Base-by-base conservation (phyloP, 2,797 vertebrate genomes). In the Crocidura indochinensis region DNA sequence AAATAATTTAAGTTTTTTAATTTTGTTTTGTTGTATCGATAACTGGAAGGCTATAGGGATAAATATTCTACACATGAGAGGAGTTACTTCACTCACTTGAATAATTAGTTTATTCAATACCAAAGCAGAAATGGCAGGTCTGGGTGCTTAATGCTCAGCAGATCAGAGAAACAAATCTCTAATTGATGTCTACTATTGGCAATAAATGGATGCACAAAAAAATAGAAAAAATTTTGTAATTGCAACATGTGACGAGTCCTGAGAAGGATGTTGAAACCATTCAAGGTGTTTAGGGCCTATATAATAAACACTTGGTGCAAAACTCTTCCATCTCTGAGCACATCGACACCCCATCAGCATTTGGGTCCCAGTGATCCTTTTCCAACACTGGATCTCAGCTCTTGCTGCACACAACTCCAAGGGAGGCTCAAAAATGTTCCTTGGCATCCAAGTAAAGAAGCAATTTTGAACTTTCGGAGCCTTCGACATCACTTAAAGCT, bases 381-480 rank as follows among this genome's bases (percentile, higher is more conserved):
- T 22, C 78, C 62, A 22, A 83, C 22, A 12, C 0, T 6, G 38
- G 20, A 10, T 53, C 51, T 38, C 38, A 53, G 51, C 10, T 8
- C 27, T 64, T 64, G 60, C 60, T 64, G 60, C 20, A 64, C 53
- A 2, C 4, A 22, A 27, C 29, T 69, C 62, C 76, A 31, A 81
- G 75, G 67, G 44, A 15, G 77, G 9, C 68, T 27, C 38, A 29
- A 62, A 83, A 76, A 69, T 64, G 26, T 20, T 80, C 60, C 24
- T 92, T 82, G 67, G 91, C 72, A 53, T 88, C 44, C 44, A 29
- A 68, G 65, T 79, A 19, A 86, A 69, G 91, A 90, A 65, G 60
- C 44, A 95, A 88, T 89, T 95, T 88, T 84, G 84, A 92, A 62
- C 93, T 84, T 96, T 94, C 29, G 31, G 94, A 88, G 86, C 87